A percentile compares a stretch with the other conserved stretches of the same genome.
Evolutionary conservation across 1,140 invertebrate genomes (phyloP).

Genomic region (Papilio xuthus): DNA sequence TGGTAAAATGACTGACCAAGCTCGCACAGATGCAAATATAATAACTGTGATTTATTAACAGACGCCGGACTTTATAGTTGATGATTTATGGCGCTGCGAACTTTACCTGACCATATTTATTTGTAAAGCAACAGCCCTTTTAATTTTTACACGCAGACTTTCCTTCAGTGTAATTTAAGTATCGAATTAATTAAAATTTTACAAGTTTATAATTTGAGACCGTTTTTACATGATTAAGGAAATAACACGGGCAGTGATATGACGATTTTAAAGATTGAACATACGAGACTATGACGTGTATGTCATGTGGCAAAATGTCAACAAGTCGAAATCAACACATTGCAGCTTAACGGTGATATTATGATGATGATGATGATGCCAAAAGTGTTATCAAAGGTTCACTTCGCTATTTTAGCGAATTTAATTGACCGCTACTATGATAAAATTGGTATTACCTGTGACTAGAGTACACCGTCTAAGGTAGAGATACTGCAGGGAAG

Average conservation of each 20-base stretch:
- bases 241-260: not conserved
- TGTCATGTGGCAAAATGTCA: too few species aligned
- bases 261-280: not conserved
- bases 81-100: constrained; percentile 38
- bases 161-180: not conserved
- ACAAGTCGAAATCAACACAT: not conserved
- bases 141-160: not conserved
- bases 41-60: constrained; percentile 49
- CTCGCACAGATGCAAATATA: constrained; percentile 48
- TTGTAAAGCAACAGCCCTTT: not conserved
- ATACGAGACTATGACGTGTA: not conserved
- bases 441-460: too few species aligned
- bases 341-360: not conserved
- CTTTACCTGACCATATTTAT: constrained; percentile 33
- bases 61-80: constrained; percentile 41
- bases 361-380: too few species aligned
- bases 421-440: too few species aligned
- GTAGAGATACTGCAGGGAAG: constrained; percentile 94
- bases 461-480: constrained; percentile 92
- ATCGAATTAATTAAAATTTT: too few species aligned
- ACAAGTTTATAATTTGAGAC: too few species aligned
- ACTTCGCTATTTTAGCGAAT: too few species aligned
- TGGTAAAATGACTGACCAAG: constrained; percentile 41
- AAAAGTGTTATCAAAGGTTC: too few species aligned
- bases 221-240: not conserved